Evolutionary conservation across 2,113 vertebrate genomes (phyloP).

Genomic region (pig (Sus scrofa)): T2T-Sscrofa CM000818.6:97607001-97607500

Average conservation of each 20-base stretch:
- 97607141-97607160: conserved; percentile 22
- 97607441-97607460: conserved; percentile 32
- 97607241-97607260: neutral
- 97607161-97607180: neutral
- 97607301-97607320: no score
- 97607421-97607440: neutral
- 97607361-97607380: neutral
- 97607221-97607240: no score
- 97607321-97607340: neutral
- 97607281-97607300: neutral
- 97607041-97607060: neutral
- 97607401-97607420: neutral
- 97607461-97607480: conserved; percentile 20
- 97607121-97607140: conserved; percentile 18
- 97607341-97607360: neutral
- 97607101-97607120: conserved; percentile 53
- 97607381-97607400: neutral
- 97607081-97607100: conserved; percentile 53
- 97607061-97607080: conserved; percentile 61
- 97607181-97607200: neutral
- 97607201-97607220: neutral
- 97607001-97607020: conserved; percentile 48
- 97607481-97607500: conserved; percentile 15
- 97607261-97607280: neutral
- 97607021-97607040: conserved; percentile 10